Percentiles rank a stretch among this genome's conserved stretches.
Evolutionary conservation across 2,797 vertebrate species (phyloP).

Genomic region (Gambelia wislizenii): DNA sequence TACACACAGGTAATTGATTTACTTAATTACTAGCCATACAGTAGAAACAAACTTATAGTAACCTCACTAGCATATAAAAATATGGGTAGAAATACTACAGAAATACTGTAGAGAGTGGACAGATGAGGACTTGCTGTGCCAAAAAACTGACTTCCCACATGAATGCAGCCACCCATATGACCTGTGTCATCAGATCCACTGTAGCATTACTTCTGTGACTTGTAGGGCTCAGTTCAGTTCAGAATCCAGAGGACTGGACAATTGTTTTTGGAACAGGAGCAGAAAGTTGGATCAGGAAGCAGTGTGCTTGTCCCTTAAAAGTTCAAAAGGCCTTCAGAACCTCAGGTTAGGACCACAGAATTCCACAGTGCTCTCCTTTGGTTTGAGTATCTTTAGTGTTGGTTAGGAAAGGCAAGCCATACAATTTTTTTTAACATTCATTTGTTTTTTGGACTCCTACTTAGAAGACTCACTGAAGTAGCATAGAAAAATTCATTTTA

Average conservation of each 20-base stretch:
- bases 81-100: background rate
- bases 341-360: too few relatives aligned
- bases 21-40: background rate
- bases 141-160: background rate
- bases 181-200: background rate
- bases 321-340: background rate
- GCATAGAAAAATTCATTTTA: constrained; percentile 58
- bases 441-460: constrained; percentile 21
- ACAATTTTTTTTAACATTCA: too few relatives aligned
- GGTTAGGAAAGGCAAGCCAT: background rate
- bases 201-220: background rate
- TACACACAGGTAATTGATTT: background rate
- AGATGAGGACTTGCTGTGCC: background rate
- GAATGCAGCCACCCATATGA: background rate
- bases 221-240: background rate
- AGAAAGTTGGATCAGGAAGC: background rate
- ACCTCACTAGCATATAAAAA: background rate
- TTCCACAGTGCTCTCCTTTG: background rate
- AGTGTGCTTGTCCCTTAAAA: too few relatives aligned
- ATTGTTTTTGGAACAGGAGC: background rate
- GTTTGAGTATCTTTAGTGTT: background rate
- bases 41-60: background rate
- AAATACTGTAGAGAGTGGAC: background rate
- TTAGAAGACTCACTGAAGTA: constrained; percentile 49
- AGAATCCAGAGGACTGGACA: background rate